phyloP scores from a whole-genome alignment of 2,888 invertebrate species.

The Caenorhabditis sulstoni region DNA sequence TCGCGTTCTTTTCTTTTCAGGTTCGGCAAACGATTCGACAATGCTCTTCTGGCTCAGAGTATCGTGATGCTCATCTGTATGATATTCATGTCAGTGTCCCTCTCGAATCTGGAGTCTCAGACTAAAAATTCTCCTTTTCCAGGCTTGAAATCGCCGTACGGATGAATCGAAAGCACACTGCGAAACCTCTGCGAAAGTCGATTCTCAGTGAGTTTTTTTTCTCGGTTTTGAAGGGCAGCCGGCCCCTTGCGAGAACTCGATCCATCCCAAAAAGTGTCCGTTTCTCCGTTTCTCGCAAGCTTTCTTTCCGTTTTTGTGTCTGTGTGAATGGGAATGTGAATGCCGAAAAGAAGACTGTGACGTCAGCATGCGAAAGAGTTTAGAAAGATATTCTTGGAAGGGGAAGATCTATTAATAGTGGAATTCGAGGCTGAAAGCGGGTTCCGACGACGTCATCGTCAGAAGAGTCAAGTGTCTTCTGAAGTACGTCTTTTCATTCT shows the following conservation, averaged over 20 bases:
- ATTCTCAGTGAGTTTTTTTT: conserved; percentile 75
- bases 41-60: conserved; percentile 95
- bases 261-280: conserved; percentile 37
- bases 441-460: conserved; percentile 12
- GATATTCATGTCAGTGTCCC: conserved; percentile 85
- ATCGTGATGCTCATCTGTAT: conserved; percentile 97
- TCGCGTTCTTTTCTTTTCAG: conserved; percentile 85
- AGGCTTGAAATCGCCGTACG: conserved; percentile 79
- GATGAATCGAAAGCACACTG: conserved; percentile 77
- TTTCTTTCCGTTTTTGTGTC: conserved; percentile 27
- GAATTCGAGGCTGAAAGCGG: neutral
- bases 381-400: conserved; percentile 25
- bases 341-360: conserved; percentile 30
- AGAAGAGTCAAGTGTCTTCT: neutral
- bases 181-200: conserved; percentile 74
- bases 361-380: conserved; percentile 28
- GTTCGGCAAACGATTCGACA: conserved; percentile 98
- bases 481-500: neutral
- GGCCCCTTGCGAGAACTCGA: conserved; percentile 6
- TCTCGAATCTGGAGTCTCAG: neutral
- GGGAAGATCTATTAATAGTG: conserved; percentile 13
- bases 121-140: conserved; percentile 1
- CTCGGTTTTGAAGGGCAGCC: no score
- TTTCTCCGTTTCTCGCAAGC: conserved; percentile 32
- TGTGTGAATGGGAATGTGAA: conserved; percentile 46